Evolutionary conservation across 2,888 invertebrate genomes (phyloP).

Genomic region (Camptogramma bilineatum): DNA sequence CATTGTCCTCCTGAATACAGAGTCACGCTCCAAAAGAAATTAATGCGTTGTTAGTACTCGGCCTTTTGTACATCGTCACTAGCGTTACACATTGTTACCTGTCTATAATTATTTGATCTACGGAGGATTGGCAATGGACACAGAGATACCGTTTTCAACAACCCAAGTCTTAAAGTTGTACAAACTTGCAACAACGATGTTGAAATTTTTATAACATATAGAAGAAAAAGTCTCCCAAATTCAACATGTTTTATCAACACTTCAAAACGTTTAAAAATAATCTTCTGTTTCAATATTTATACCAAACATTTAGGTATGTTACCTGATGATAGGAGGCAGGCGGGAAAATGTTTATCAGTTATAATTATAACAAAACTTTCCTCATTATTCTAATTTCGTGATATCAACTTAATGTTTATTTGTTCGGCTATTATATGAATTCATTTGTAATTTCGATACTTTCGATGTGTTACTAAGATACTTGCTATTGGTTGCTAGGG

Average conservation of each 20-base stretch:
- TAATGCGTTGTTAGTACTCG: conserved; percentile 68
- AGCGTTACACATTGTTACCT: conserved; percentile 38
- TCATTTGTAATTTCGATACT: conserved; percentile 44
- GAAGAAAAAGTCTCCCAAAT: too few species aligned
- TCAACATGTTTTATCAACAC: too few species aligned
- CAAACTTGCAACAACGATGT: too few species aligned
- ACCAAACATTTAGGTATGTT: not conserved
- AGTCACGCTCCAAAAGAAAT: conserved; percentile 84
- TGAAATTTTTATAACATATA: too few species aligned
- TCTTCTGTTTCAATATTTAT: not conserved
- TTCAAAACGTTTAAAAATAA: too few species aligned
- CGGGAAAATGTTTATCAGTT: conserved; percentile 47
- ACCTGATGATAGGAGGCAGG: not conserved
- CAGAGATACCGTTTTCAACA: not conserved
- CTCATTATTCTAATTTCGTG: conserved; percentile 54
- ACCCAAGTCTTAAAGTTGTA: not conserved
- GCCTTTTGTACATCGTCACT: conserved; percentile 40
- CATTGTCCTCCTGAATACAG: conserved; percentile 78
- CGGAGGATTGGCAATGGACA: conserved; percentile 26
- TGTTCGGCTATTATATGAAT: conserved; percentile 56
- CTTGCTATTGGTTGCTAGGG: not conserved
- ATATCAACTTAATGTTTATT: conserved; percentile 51
- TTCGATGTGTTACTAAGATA: conserved; percentile 16
- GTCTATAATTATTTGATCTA: conserved; percentile 40
- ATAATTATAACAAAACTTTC: conserved; percentile 49